Conservation (phyloP, 2,113 vertebrate genomes). For the Hemichromis elongatus region DNA sequence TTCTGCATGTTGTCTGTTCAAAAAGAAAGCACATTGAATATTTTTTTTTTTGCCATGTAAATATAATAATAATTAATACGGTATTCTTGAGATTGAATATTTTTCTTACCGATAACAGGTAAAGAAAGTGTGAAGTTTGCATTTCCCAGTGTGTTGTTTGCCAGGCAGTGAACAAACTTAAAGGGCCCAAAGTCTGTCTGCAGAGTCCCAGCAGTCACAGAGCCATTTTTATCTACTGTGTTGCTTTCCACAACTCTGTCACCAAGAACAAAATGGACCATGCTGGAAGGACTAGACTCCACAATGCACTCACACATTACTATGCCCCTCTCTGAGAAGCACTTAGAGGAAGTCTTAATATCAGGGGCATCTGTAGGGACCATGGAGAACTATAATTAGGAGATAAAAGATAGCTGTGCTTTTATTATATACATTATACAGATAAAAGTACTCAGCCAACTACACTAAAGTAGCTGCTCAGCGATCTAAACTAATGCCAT, state of each 20-base stretch:
- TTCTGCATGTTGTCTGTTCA: constrained; percentile 27
- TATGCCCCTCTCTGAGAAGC: background rate
- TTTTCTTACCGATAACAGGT: constrained; percentile 12
- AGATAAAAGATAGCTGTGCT: background rate
- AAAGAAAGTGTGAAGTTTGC: constrained; percentile 11
- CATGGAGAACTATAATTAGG: background rate
- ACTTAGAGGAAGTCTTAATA: constrained; percentile 31
- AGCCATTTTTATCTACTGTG: background rate
- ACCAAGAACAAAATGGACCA: constrained; percentile 41
- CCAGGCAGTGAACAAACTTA: constrained; percentile 42
- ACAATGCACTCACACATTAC: constrained; percentile 60
- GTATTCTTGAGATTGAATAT: background rate
- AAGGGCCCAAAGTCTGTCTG: background rate
- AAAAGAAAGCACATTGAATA: background rate
- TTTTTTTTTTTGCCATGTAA: background rate
- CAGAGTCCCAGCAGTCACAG: constrained; percentile 39
- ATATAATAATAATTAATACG: background rate
- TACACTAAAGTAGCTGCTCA: background rate
- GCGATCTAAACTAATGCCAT: background rate
- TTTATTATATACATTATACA: background rate
- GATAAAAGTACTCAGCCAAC: too few species aligned
- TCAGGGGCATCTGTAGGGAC: constrained; percentile 59
- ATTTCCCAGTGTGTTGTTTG: constrained; percentile 54
- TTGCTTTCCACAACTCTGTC: constrained; percentile 6
- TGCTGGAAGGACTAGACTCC: constrained; percentile 57